These are phyloP conservation scores for Otolemur crassicaudatus DNA, from an alignment of 2,797 vertebrate genomes.

Conservation along the genomic window DNA sequence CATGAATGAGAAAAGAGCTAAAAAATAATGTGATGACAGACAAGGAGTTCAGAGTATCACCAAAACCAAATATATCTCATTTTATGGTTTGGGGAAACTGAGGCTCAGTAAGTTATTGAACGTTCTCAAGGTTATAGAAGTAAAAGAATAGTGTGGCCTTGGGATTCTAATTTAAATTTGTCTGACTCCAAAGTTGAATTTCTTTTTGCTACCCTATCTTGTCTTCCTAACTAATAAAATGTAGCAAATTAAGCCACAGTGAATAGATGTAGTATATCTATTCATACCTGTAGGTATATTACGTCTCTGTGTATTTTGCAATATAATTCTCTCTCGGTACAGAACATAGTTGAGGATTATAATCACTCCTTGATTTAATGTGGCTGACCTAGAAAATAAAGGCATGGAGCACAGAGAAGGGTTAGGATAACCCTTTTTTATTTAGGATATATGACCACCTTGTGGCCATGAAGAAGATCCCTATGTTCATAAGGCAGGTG, in stretches of 20 bases:
- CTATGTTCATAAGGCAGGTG: neutral
- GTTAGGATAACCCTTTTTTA: neutral
- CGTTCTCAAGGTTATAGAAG: neutral
- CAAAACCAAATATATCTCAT: neutral
- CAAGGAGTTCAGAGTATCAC: neutral
- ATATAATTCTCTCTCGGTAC: neutral
- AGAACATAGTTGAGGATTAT: neutral
- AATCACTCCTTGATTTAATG: neutral
- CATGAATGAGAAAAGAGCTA: neutral
- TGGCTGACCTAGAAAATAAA: slow-evolving; percentile 15
- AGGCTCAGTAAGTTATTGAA: neutral
- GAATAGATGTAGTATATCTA: neutral
- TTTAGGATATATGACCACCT: neutral
- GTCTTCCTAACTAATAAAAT: slow-evolving; percentile 25
- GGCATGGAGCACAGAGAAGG: neutral
- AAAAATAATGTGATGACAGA: neutral
- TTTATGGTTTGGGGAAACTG: neutral
- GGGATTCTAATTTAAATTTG: neutral
- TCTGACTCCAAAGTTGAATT: neutral
- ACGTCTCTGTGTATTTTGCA: neutral
- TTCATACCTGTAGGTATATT: neutral
- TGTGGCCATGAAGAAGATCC: neutral
- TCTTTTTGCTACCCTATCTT: neutral
- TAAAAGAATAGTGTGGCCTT: neutral
- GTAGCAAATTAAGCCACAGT: neutral